Percentiles rank a stretch among this genome's conserved stretches.
Evolutionary conservation across 37 sponge, comb jelly and placozoan genomes (phyloP).

Genomic region (Oscarella lobularis): DNA sequence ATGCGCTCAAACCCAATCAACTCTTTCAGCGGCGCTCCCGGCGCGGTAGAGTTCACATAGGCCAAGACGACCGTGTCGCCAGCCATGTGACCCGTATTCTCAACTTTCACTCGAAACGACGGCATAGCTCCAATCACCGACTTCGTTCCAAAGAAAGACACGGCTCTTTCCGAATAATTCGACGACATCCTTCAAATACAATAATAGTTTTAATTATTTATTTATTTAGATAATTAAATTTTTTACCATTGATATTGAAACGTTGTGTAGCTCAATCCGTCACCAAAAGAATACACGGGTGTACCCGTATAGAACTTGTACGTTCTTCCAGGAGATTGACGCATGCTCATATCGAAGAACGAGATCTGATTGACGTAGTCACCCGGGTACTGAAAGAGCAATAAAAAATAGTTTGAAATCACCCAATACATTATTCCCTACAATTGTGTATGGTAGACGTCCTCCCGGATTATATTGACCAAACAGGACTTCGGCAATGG

Average conservation of each 20-base stretch:
- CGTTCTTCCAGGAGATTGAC: slow-evolving; percentile 44
- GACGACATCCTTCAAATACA: slow-evolving; percentile 9
- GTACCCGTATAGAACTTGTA: slow-evolving; percentile 66
- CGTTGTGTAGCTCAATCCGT: slow-evolving; percentile 58
- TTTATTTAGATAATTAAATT: too few relatives aligned
- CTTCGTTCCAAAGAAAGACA: too few relatives aligned
- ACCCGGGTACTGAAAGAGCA: slow-evolving; percentile 39
- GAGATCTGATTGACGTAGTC: slow-evolving; percentile 58
- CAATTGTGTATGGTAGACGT: slow-evolving; percentile 59
- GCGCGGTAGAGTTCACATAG: slow-evolving; percentile 24
- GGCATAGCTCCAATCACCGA: not conserved
- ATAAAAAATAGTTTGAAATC: not conserved
- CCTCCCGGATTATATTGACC: slow-evolving; percentile 59
- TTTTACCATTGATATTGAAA: slow-evolving; percentile 45
- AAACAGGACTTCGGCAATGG: slow-evolving; percentile 57
- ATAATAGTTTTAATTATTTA: too few relatives aligned
- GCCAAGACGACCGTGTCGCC: slow-evolving; percentile 46
- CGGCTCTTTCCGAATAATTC: too few relatives aligned
- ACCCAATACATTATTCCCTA: slow-evolving; percentile 8
- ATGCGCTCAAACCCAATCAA: slow-evolving; percentile 62
- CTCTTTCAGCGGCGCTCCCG: slow-evolving; percentile 45
- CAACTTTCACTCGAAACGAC: slow-evolving; percentile 41
- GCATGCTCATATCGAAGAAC: slow-evolving; percentile 53
- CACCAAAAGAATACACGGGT: slow-evolving; percentile 50
- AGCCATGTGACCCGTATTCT: slow-evolving; percentile 42